Conservation (phyloP, 1,140 invertebrate species). For the Drosophila equinoxialis region DNA sequence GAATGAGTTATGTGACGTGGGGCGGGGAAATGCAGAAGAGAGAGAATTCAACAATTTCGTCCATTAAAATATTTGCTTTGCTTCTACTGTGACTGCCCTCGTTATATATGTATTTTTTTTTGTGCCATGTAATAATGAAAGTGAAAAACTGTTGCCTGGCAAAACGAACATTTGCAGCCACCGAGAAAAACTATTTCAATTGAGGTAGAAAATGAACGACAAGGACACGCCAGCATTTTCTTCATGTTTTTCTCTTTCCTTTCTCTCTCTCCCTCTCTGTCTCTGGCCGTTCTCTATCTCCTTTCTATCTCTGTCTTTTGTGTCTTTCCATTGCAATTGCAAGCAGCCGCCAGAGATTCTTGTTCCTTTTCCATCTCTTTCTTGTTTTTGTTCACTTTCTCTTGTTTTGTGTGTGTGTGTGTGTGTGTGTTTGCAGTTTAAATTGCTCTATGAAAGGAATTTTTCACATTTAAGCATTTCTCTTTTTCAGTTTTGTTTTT, state of each 20-base stretch:
- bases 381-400: conserved; percentile 27
- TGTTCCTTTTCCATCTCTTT: conserved; percentile 28
- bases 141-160: conserved; percentile 71
- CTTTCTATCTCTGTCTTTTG: conserved; percentile 33
- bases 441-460: conserved; percentile 76
- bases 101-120: conserved; percentile 15
- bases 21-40: background rate
- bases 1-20: conserved; percentile 46
- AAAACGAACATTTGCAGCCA: conserved; percentile 39
- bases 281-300: conserved; percentile 14
- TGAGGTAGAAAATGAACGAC: conserved; percentile 79
- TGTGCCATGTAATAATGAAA: conserved; percentile 60
- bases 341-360: conserved; percentile 56
- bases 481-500: conserved; percentile 36
- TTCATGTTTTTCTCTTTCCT: conserved; percentile 24
- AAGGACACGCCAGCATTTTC: conserved; percentile 75
- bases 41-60: conserved; percentile 15
- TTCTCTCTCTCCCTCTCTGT: conserved; percentile 7
- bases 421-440: conserved; percentile 69
- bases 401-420: conserved; percentile 19
- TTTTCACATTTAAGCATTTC: conserved; percentile 75
- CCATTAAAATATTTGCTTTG: conserved; percentile 12
- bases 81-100: conserved; percentile 17
- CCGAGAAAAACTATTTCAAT: conserved; percentile 76
- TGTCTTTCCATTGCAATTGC: conserved; percentile 54